Evolutionary conservation across 2,113 vertebrate genomes (phyloP).

Genomic region (Colinus virginianus): DNA sequence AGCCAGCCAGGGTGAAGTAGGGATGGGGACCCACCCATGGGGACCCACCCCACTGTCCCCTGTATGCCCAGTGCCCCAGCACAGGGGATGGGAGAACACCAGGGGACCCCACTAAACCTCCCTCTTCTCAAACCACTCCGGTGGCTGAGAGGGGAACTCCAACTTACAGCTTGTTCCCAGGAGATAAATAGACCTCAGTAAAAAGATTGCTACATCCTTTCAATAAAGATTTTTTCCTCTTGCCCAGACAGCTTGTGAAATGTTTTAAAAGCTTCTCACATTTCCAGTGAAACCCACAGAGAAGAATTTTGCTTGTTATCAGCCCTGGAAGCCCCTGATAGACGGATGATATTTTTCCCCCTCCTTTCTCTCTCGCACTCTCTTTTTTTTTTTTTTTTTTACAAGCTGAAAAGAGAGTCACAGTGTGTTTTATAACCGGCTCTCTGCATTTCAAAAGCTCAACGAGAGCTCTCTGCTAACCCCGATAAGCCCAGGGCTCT

Average conservation of each 20-base stretch:
- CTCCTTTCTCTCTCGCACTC: conserved; percentile 56
- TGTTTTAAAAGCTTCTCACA: conserved; percentile 86
- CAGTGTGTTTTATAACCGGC: conserved; percentile 85
- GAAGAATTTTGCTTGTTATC: conserved; percentile 86
- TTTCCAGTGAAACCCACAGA: conserved; percentile 83
- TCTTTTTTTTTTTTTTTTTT: conserved; percentile 74
- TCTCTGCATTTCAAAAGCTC: conserved; percentile 87
- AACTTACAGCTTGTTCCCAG: conserved; percentile 77
- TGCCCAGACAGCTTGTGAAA: conserved; percentile 86
- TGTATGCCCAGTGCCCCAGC: neutral
- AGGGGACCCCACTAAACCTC: neutral
- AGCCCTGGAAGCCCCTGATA: conserved; percentile 84
- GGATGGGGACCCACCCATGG: neutral
- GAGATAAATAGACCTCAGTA: conserved; percentile 83
- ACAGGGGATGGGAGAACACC: neutral
- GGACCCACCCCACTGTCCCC: neutral
- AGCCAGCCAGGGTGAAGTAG: accelerated
- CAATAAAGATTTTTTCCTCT: conserved; percentile 85
- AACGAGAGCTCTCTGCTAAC: conserved; percentile 84
- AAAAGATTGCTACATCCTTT: conserved; percentile 86
- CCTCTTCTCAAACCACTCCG: neutral
- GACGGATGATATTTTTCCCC: conserved; percentile 79
- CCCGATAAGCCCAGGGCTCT: conserved; percentile 89
- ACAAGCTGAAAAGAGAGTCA: conserved; percentile 83
- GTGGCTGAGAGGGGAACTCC: conserved; percentile 74